Conservation (phyloP, 2,888 invertebrate species). For the Lordiphosa fenestrarum region DNA sequence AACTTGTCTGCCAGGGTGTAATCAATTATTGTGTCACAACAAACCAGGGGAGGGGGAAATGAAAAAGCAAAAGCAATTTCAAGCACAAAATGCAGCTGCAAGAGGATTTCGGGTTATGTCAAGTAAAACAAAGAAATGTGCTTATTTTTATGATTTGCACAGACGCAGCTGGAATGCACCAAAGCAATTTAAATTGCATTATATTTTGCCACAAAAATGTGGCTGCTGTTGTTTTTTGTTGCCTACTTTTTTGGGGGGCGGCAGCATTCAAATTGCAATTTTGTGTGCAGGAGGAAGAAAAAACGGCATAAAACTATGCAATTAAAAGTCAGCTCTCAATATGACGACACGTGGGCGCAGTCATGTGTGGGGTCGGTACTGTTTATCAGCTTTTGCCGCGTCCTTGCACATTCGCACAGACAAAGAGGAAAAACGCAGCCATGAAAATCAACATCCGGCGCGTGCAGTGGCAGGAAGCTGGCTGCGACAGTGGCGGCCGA, state of each 20-base stretch:
- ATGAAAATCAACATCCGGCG: constrained; percentile 67
- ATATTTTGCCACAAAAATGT: constrained; percentile 40
- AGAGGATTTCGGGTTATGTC: constrained; percentile 3
- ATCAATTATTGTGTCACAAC: constrained; percentile 37
- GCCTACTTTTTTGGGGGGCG: constrained; percentile 52
- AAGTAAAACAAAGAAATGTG: constrained; percentile 8
- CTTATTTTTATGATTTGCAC: constrained; percentile 9
- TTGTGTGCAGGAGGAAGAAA: constrained; percentile 15
- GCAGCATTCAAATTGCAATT: constrained; percentile 58
- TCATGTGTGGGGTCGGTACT: constrained; percentile 41
- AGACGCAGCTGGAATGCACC: too few species aligned
- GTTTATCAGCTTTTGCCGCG: constrained; percentile 61
- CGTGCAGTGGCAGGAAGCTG: constrained; percentile 31
- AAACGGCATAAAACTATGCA: constrained; percentile 53
- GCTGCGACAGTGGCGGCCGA: constrained; percentile 12
- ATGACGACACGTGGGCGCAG: constrained; percentile 62
- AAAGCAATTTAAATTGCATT: constrained; percentile 68
- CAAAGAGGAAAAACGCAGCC: constrained; percentile 35
- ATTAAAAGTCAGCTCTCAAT: constrained; percentile 63
- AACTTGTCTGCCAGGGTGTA: constrained; percentile 27
- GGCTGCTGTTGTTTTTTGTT: not conserved
- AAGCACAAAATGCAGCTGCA: constrained; percentile 3
- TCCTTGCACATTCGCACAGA: constrained; percentile 46
- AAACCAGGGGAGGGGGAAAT: constrained; percentile 9
- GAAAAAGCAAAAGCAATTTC: constrained; percentile 12